Conservation (phyloP, 2,888 invertebrate species). For the Troides aeacus region DNA sequence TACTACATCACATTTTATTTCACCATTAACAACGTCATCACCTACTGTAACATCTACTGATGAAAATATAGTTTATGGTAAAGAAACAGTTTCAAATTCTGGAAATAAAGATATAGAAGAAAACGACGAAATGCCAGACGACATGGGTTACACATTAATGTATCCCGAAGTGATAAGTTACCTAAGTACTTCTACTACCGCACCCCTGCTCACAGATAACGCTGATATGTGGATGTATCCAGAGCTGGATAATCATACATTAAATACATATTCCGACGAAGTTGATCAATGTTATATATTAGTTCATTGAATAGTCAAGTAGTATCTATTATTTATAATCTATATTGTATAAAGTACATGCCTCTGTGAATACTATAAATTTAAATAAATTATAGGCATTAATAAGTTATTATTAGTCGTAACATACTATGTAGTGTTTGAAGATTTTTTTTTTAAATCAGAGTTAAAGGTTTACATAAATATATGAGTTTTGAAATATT, state of each 20-base stretch:
- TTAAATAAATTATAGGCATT: too few relatives aligned
- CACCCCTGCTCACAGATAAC: slow-evolving; percentile 4
- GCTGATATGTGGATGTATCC: slow-evolving; percentile 24
- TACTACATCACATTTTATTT: not conserved
- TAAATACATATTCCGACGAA: slow-evolving; percentile 35
- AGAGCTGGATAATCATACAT: slow-evolving; percentile 26
- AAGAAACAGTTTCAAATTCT: not conserved
- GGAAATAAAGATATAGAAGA: not conserved
- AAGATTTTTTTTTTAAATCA: too few relatives aligned
- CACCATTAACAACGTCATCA: slow-evolving; percentile 12
- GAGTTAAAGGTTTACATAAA: too few relatives aligned
- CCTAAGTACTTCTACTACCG: slow-evolving; percentile 21
- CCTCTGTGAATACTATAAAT: too few relatives aligned
- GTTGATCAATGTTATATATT: slow-evolving; percentile 38
- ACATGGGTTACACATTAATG: slow-evolving; percentile 26
- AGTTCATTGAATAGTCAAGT: slow-evolving; percentile 4
- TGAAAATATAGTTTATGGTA: not conserved
- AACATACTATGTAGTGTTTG: too few relatives aligned
- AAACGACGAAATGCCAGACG: slow-evolving; percentile 12
- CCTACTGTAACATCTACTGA: not conserved
- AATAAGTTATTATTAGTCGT: not conserved
- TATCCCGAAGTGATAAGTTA: slow-evolving; percentile 20
- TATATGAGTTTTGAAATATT: too few relatives aligned
- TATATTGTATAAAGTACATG: not conserved
- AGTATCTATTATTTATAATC: not conserved